phyloP scores from a whole-genome alignment of 2,888 invertebrate genomes.

The Liopterus haemorrhoidalis region DNA sequence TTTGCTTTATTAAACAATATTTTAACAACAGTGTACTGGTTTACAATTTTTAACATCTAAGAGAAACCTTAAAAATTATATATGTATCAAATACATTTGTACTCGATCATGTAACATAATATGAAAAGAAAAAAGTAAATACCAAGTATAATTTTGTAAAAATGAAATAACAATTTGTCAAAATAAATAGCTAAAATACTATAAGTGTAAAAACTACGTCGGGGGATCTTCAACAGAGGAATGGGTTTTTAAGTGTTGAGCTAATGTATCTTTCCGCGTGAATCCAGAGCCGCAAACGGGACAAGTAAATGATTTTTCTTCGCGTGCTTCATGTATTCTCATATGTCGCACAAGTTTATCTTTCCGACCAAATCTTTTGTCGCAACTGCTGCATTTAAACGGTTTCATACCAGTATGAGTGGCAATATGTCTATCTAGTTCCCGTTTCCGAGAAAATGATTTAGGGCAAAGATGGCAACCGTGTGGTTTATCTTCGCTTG shows the following conservation, averaged over 20 bases:
- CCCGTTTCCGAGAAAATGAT: conserved; percentile 62
- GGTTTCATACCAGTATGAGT: conserved; percentile 64
- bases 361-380: conserved; percentile 61
- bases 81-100: too few species aligned
- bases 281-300: conserved; percentile 57
- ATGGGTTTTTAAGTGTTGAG: conserved; percentile 56
- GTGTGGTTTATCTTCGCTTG: conserved; percentile 51
- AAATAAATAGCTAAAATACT: too few species aligned
- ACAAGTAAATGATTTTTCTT: conserved; percentile 48
- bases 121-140: too few species aligned
- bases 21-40: too few species aligned
- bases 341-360: conserved; percentile 65
- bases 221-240: conserved; percentile 14
- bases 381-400: conserved; percentile 62
- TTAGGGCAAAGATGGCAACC: conserved; percentile 62
- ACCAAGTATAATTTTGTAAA: too few species aligned
- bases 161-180: too few species aligned
- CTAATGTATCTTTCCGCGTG: conserved; percentile 53
- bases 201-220: too few species aligned
- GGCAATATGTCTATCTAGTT: conserved; percentile 62
- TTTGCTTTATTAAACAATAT: too few species aligned
- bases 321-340: conserved; percentile 60
- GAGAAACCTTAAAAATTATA: too few species aligned
- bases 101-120: too few species aligned
- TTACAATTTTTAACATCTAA: too few species aligned